Evolutionary conservation across 2,797 vertebrate genomes (phyloP), one percentile per base, ranked within the genome.

Genomic region (Chaetophractus vellerosus): DNA sequence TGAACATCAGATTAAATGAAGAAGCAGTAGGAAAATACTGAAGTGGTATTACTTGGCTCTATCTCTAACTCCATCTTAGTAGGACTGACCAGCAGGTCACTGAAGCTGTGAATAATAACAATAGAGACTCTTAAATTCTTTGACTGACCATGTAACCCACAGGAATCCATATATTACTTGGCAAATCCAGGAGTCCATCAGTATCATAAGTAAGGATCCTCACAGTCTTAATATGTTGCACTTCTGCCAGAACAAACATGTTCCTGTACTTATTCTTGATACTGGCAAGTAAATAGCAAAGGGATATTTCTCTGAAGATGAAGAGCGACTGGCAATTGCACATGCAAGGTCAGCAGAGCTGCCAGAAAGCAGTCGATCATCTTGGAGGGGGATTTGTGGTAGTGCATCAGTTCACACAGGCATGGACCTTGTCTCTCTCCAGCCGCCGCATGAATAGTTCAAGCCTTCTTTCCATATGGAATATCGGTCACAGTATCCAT

Each of bases 401-500:
- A 66, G 88, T 75, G 87, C 0, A 0, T 82, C 93, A 88, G 55
- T 0, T 0, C 19, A 2, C 91, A 72, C 33, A 45, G 31, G 91
- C 91, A 88, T 93, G 52, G 52, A 83, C 96, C 36, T 52, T 10
- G 74, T 93, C 95, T 91, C 93, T 93, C 95, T 84, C 90, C 97
- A 97, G 97, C 96, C 98, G 98, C 94, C 45, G 64, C 0, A 0
- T 81, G 96, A 69, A 31, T 18, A 96, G 93, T 93, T 97, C 94
- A 96, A 57, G 69, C 93, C 95, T 91, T 97, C 94, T 66, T 71
- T 86, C 97, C 97, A 92, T 96, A 95, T 97, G 97, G 97, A 98
- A 97, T 97, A 96, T 92, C 79, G 90, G 96, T 95, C 96, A 97
- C 92, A 97, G 93, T 97, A 55, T 96, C 98, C 98, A 98, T 98